Evolutionary conservation across 92 coral and sea anemone species (phyloP), one percentile per base, ranked within the genome.

Genomic region (Parazoanthus atlanticus): DNA sequence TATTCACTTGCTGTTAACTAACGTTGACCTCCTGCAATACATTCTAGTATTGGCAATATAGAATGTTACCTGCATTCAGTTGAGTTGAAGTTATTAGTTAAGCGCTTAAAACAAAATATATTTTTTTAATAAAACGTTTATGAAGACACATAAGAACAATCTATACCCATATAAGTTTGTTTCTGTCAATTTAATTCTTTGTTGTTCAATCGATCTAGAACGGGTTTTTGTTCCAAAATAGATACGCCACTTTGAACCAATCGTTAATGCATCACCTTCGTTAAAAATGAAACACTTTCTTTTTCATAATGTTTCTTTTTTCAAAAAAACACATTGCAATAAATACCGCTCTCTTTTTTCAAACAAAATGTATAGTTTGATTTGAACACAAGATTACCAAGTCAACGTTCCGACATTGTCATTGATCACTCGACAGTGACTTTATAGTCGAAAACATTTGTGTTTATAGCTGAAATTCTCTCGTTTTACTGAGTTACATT

Each of bases 401-500:
- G 17, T 52, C 23, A 13, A 38, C 77, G 31, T 21, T 21, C 2
- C 30, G 15, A 36, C 17, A 29, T 73, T 71, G 76, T 29, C 76
- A 16, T 8, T 75, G 8, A 19, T 74, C 76, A 71, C 34, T 71
- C 23, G 8, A 61, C 69, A 61, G 26, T 61, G 69, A 25, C 69
- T 71, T 28, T 71, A 29, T 38, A 34, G n/a, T 32, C 6, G n/a
- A 6, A 33, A 33, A 75, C 15, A 11, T 33, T 75, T 8, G 79
- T 31, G 30, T 21, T 75, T 25, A 19, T 21, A 33, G 58, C 58
- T 36, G n/a, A 33, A 75, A 36, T 21, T 36, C 79, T 38, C 15
- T 36, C 40, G 47, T 75, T 75, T 41, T n/a, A 75, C 79, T 75
- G 43, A 19, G 33, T 38, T 75, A 28, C 79, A 75, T 17, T 75